A percentile compares a stretch with the other conserved stretches of the same genome.
Evolutionary conservation across 2,888 invertebrate species (phyloP).

Genomic region (Eupithecia pulchellata): DNA sequence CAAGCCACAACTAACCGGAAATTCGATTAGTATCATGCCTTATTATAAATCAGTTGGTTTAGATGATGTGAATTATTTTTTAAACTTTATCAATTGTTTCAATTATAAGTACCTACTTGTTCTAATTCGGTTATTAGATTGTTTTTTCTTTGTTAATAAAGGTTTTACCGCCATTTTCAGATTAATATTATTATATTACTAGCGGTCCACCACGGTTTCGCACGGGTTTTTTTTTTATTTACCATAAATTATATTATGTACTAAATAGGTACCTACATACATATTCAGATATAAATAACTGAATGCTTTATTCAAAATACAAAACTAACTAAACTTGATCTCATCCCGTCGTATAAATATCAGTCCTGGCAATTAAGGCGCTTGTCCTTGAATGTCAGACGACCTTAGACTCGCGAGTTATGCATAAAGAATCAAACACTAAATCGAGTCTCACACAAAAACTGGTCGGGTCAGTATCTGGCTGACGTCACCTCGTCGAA

Average conservation of each 20-base stretch:
- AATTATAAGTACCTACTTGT: too few species aligned
- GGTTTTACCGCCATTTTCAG: too few species aligned
- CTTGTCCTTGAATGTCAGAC: conserved; percentile 57
- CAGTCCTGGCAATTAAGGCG: conserved; percentile 43
- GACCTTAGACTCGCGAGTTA: conserved; percentile 80
- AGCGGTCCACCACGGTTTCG: too few species aligned
- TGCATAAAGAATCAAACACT: conserved; percentile 82
- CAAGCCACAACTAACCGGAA: conserved; percentile 47
- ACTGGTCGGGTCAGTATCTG: conserved; percentile 74
- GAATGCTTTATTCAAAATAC: conserved; percentile 2
- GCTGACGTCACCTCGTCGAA: conserved; percentile 72
- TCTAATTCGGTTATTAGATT: too few species aligned
- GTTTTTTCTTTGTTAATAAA: too few species aligned
- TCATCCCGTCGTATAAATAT: conserved; percentile 37
- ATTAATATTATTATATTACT: too few species aligned
- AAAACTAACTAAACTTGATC: conserved; percentile 14
- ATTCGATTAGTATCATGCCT: conserved; percentile 17
- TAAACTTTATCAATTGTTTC: too few species aligned
- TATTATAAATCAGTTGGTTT: conserved; percentile 8
- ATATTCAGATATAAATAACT: not conserved
- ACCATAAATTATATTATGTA: too few species aligned
- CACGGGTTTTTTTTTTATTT: too few species aligned
- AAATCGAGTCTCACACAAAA: conserved; percentile 76
- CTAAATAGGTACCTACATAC: not conserved
- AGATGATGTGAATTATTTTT: not conserved